phyloP scores from a whole-genome alignment of 2,888 invertebrate genomes.

The Anoncus sp. region DNA sequence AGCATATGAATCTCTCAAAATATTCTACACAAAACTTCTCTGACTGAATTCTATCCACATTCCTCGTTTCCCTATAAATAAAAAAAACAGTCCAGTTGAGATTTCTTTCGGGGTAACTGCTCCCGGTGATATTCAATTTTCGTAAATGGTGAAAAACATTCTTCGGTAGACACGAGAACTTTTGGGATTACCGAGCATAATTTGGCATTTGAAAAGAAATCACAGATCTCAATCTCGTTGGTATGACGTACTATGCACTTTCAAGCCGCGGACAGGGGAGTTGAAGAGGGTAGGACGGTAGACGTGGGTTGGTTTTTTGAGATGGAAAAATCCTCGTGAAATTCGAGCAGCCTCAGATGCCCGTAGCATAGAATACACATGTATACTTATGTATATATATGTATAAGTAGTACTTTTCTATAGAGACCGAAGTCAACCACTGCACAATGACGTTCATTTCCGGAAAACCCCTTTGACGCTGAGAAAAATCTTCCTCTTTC shows the following conservation, averaged over 20 bases:
- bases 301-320: not conserved
- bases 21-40: too few species aligned
- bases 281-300: slow-evolving; percentile 1
- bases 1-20: too few species aligned
- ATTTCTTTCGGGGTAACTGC: not conserved
- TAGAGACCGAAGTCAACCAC: slow-evolving; percentile 27
- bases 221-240: not conserved
- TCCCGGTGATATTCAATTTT: not conserved
- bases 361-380: not conserved
- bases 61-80: not conserved
- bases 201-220: not conserved
- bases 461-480: slow-evolving; percentile 30
- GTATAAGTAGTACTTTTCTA: slow-evolving; percentile 10
- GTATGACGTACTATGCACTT: not conserved
- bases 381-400: not conserved
- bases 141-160: not conserved
- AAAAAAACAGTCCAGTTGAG: not conserved
- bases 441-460: slow-evolving; percentile 49
- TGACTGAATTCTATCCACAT: not conserved
- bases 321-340: slow-evolving; percentile 10
- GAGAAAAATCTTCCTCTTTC: slow-evolving; percentile 29
- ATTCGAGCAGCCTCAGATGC: slow-evolving; percentile 2
- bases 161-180: not conserved
- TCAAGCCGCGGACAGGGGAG: not conserved
- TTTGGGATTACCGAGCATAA: not conserved